Evolutionary conservation across 2,888 invertebrate species (phyloP), one percentile per base, ranked within the genome.

Genomic region (Macrophya annulata): DNA sequence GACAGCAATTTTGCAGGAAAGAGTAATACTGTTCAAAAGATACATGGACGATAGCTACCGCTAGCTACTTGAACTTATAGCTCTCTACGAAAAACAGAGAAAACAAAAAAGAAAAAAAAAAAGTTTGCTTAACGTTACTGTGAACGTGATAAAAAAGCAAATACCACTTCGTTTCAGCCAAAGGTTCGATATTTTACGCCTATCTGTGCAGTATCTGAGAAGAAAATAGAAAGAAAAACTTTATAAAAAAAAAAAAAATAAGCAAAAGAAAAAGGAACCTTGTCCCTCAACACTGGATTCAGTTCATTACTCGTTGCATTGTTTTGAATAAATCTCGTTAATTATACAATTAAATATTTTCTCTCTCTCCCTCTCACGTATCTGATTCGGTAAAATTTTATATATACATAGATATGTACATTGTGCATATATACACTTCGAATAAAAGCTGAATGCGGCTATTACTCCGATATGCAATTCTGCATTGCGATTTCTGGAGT

Each of bases 221-320:
- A 86, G 87, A 86, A 40, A 15, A 71, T 31, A 31, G 31, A 31
- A 2, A 31, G 31, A 31, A 31, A 3, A 31, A 31, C 1, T 31
- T 31, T 3, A 40, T 9, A 71, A 71, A 37, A 71, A 74, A 65
- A 77, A 21, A 71, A 77, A 85, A 84, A 86, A 77, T n/a, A n/a
- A n/a, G n/a, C n/a, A n/a, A 85, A 65, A 81, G 85, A 86, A 87
- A 86, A 87, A 81, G 87, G 77, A 86, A 87, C 88, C 87, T 88
- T 77, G 86, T 37, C n/a, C 37, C 71, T 40, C 2, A 62, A 62
- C 25, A 25, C 3, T 62, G 21, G 62, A 25, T 62, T 62, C 4
- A 1, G 55, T 62, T 25, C 25, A 12, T 62, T 25, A 21, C 4
- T 62, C 25, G 10, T 25, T 25, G 10, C 25, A 25, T 25, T 25